A percentile compares a stretch with the other conserved stretches of the same genome.
Conservation (phyloP, 2,113 vertebrate species). For the Meriones unguiculatus region DNA sequence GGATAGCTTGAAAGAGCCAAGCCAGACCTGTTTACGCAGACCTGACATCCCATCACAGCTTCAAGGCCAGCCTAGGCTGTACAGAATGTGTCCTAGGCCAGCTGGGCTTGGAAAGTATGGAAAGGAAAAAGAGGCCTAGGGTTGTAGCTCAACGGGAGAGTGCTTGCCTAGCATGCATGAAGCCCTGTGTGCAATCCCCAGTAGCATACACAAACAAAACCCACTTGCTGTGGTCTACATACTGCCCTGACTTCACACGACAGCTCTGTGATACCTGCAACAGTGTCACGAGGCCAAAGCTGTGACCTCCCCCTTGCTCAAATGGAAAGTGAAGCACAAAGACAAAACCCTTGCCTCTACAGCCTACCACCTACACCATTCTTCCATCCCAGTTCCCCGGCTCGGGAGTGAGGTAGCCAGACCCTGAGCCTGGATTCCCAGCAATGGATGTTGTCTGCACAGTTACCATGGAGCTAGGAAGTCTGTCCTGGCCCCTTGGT, state of each 20-base stretch:
- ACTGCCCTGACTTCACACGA: accelerated
- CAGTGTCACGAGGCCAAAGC: background rate
- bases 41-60: background rate
- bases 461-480: accelerated
- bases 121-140: background rate
- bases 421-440: background rate
- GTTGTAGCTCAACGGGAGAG: background rate
- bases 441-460: accelerated
- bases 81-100: background rate
- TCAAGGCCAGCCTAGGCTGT: background rate
- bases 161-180: background rate
- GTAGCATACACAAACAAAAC: background rate
- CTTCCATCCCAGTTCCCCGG: background rate
- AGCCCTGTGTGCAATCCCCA: background rate
- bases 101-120: background rate
- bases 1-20: background rate
- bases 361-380: background rate
- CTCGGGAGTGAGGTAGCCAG: background rate
- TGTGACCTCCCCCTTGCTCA: background rate
- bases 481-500: accelerated
- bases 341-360: background rate
- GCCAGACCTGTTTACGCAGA: background rate
- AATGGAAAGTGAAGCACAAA: background rate
- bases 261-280: background rate
- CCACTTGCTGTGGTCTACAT: background rate